phyloP scores from a whole-genome alignment of 2,797 vertebrate species.

The Clarias platycephalus region DNA sequence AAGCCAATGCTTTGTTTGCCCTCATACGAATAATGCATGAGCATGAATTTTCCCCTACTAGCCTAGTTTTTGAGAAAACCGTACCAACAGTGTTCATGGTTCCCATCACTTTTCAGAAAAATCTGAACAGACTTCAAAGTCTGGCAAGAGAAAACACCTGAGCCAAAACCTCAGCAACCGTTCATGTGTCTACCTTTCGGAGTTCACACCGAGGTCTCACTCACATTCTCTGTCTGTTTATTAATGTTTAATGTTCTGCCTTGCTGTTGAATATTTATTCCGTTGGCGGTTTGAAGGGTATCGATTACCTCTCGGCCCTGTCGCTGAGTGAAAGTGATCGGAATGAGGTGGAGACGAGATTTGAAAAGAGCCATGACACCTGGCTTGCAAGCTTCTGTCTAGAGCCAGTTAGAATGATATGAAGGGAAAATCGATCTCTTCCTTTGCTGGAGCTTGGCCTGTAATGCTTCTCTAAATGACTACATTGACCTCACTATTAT shows the following conservation, averaged over 20 bases:
- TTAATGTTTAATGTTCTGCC: slow-evolving; percentile 41
- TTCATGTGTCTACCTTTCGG: slow-evolving; percentile 10
- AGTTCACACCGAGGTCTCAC: slow-evolving; percentile 23
- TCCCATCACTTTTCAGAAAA: background rate
- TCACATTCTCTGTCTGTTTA: slow-evolving; percentile 1
- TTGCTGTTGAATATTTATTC: slow-evolving; percentile 43
- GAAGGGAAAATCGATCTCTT: slow-evolving; percentile 34
- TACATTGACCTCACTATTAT: slow-evolving; percentile 34
- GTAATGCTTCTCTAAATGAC: slow-evolving; percentile 30
- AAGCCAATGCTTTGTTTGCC: background rate
- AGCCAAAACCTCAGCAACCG: slow-evolving; percentile 5
- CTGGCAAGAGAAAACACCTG: slow-evolving; percentile 6
- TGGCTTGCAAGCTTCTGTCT: slow-evolving; percentile 15
- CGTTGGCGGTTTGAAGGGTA: slow-evolving; percentile 7
- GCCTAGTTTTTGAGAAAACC: background rate
- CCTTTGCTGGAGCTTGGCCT: slow-evolving; percentile 4
- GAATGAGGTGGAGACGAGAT: slow-evolving; percentile 13
- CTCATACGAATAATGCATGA: background rate
- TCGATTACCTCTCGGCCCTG: slow-evolving; percentile 21
- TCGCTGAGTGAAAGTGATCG: slow-evolving; percentile 17
- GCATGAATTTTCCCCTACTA: background rate
- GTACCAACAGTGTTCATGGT: background rate
- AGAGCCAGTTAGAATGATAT: background rate
- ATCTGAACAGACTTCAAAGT: background rate
- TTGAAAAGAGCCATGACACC: background rate